phyloP scores from a whole-genome alignment of 2,113 vertebrate species.

The Xenopus laevis region DNA sequence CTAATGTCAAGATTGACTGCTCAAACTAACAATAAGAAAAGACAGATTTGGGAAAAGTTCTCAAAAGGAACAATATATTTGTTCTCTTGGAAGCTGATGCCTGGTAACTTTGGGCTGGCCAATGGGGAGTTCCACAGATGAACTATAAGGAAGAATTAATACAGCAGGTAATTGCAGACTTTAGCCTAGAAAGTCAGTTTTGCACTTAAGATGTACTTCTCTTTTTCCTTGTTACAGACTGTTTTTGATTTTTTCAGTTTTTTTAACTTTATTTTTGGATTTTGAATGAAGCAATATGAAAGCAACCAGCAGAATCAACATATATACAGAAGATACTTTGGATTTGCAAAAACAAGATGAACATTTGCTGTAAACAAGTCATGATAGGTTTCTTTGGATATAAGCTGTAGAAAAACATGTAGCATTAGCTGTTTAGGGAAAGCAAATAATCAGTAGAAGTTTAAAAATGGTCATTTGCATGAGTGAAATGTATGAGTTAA shows the following conservation, averaged over 20 bases:
- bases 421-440: conserved; percentile 23
- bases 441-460: neutral
- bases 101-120: conserved; percentile 29
- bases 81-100: neutral
- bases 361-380: conserved; percentile 57
- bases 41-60: conserved; percentile 37
- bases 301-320: conserved; percentile 71
- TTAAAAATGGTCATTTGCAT: conserved; percentile 1
- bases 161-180: conserved; percentile 49
- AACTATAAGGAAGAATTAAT: conserved; percentile 63
- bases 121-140: conserved; percentile 50
- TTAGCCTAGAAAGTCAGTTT: conserved; percentile 68
- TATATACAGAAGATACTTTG: conserved; percentile 61
- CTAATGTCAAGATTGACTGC: neutral
- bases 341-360: conserved; percentile 66
- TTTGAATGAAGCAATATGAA: conserved; percentile 82
- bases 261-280: conserved; percentile 55
- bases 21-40: conserved; percentile 47
- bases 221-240: conserved; percentile 62
- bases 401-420: conserved; percentile 39
- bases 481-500: neutral
- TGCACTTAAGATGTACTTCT: conserved; percentile 68
- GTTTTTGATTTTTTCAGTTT: conserved; percentile 60
- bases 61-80: neutral
- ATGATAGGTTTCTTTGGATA: conserved; percentile 12